Percentiles rank a stretch among this genome's conserved stretches.
phyloP scores from a whole-genome alignment of 2,797 vertebrate genomes.

The Eulemur mongoz region DNA sequence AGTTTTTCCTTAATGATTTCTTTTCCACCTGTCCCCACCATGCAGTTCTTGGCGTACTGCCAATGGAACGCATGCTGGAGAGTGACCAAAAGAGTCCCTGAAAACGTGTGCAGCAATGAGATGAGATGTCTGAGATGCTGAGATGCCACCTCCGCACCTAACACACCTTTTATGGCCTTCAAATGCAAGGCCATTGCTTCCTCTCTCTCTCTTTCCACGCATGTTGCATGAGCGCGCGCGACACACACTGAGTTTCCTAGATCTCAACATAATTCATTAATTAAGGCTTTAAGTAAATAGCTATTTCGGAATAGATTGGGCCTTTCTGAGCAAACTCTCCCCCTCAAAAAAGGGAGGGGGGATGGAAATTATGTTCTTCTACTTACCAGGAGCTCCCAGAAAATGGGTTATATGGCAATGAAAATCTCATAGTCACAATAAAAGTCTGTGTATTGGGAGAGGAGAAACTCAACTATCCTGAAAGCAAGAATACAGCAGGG shows the following conservation, averaged over 20 bases:
- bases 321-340: background rate
- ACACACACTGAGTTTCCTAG: background rate
- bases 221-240: rapidly evolving
- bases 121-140: background rate
- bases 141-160: background rate
- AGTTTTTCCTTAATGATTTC: background rate
- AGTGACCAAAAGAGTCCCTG: background rate
- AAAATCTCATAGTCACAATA: background rate
- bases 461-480: background rate
- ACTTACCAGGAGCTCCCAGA: background rate
- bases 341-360: rapidly evolving
- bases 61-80: background rate
- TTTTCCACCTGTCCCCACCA: background rate
- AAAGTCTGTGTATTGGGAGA: background rate
- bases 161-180: background rate
- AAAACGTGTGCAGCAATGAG: background rate
- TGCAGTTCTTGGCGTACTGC: background rate
- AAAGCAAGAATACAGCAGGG: background rate
- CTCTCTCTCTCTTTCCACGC: background rate
- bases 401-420: background rate
- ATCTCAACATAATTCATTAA: background rate
- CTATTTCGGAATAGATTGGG: background rate
- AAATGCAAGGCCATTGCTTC: background rate
- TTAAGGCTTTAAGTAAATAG: background rate
- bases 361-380: background rate